These are phyloP conservation scores for Entelurus aequoreus DNA, from an alignment of 2,113 vertebrate genomes.

Conservation along the genomic window DNA sequence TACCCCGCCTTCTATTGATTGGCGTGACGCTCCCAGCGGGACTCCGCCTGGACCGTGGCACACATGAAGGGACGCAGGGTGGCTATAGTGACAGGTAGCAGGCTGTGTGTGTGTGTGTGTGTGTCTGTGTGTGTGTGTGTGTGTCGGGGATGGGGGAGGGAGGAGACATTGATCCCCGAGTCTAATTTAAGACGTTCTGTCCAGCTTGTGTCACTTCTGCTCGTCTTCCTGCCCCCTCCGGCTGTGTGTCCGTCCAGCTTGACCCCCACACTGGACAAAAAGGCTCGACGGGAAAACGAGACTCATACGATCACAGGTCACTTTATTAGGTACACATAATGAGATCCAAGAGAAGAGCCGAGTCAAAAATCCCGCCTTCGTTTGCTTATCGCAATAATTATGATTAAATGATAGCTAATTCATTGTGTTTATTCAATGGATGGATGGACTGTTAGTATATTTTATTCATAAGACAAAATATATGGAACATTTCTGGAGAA, in stretches of 20 bases:
- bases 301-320: slow-evolving; percentile 2
- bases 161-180: slow-evolving; percentile 49
- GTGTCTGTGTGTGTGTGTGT: no score
- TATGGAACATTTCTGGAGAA: no score
- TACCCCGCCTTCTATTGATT: slow-evolving; percentile 50
- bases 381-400: no score
- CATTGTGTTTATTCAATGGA: no score
- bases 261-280: slow-evolving; percentile 21
- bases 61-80: slow-evolving; percentile 35
- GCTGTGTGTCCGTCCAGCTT: slow-evolving; percentile 32
- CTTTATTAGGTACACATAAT: no score
- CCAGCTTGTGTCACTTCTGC: slow-evolving; percentile 47
- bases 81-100: slow-evolving; percentile 23
- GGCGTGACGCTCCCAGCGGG: slow-evolving; percentile 47
- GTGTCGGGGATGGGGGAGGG: neutral
- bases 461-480: no score
- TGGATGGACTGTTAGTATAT: no score
- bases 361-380: no score
- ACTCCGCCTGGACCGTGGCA: slow-evolving; percentile 27
- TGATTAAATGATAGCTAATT: no score
- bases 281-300: slow-evolving; percentile 26
- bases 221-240: slow-evolving; percentile 23
- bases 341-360: no score
- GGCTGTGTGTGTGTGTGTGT: neutral
- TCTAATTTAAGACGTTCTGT: slow-evolving; percentile 59